Conservation (phyloP, 2,797 vertebrate genomes). For the Muscicapa striata region DNA sequence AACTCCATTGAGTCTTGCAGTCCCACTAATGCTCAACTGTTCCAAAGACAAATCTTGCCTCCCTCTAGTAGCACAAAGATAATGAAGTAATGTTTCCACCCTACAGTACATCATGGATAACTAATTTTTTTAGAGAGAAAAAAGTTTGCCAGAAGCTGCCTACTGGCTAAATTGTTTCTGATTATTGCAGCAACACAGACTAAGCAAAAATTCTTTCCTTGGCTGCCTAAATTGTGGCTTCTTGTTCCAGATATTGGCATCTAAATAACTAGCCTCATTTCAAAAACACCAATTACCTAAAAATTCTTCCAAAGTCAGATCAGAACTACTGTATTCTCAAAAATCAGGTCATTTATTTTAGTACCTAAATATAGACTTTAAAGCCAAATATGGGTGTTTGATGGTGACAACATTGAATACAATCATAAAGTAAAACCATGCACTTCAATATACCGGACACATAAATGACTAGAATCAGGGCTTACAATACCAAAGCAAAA, state of each 20-base stretch:
- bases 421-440: neutral
- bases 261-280: conserved; percentile 1
- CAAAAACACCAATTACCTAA: neutral
- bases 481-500: neutral
- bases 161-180: neutral
- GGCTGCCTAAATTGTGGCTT: neutral
- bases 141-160: neutral
- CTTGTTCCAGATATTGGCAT: neutral
- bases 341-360: conserved; percentile 26
- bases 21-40: neutral
- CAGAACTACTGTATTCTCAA: neutral
- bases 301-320: neutral
- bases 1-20: neutral
- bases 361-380: neutral
- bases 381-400: neutral
- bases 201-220: neutral
- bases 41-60: neutral
- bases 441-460: neutral
- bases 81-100: neutral
- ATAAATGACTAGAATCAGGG: neutral
- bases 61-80: neutral
- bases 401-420: neutral
- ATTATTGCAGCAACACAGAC: neutral
- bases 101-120: neutral
- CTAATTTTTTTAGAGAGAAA: neutral